Evolutionary conservation across 2,113 vertebrate species (phyloP).

Genomic region (Nansenia antarctica): DNA sequence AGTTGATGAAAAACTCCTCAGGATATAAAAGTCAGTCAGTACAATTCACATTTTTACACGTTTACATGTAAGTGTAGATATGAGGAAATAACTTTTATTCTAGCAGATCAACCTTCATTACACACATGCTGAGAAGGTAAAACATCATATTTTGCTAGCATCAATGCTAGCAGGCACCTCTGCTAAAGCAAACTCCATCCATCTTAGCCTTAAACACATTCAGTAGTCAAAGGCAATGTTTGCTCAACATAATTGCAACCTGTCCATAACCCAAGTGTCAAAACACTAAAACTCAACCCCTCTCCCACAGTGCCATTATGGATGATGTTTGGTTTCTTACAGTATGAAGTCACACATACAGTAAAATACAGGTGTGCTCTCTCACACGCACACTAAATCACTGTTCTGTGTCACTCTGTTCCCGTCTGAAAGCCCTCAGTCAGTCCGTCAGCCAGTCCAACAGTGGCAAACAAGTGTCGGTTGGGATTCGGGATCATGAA

Average conservation of each 20-base stretch:
- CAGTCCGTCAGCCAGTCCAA: conserved; percentile 53
- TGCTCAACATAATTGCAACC: not conserved
- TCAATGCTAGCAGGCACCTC: conserved; percentile 28
- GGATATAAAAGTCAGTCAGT: conserved; percentile 28
- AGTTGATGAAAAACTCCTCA: conserved; percentile 15
- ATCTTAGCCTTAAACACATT: too few species aligned
- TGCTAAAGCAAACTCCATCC: too few species aligned
- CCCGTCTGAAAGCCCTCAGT: not conserved
- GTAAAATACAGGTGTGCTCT: not conserved
- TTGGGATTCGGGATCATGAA: conserved; percentile 39
- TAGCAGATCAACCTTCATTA: conserved; percentile 20
- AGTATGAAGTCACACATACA: not conserved
- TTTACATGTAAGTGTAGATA: conserved; percentile 36
- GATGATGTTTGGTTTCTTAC: not conserved
- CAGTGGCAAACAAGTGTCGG: conserved; percentile 64
- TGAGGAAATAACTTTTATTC: conserved; percentile 48
- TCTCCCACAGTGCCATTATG: not conserved
- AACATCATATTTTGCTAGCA: conserved; percentile 18
- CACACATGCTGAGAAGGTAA: conserved; percentile 10
- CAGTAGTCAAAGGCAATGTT: too few species aligned
- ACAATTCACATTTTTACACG: too few species aligned
- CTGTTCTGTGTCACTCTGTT: not conserved
- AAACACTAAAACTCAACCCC: not conserved
- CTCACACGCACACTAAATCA: not conserved
- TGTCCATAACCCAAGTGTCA: conserved; percentile 3